Conservation (phyloP, 1,140 invertebrate species). For the Amyelois transitella region DNA sequence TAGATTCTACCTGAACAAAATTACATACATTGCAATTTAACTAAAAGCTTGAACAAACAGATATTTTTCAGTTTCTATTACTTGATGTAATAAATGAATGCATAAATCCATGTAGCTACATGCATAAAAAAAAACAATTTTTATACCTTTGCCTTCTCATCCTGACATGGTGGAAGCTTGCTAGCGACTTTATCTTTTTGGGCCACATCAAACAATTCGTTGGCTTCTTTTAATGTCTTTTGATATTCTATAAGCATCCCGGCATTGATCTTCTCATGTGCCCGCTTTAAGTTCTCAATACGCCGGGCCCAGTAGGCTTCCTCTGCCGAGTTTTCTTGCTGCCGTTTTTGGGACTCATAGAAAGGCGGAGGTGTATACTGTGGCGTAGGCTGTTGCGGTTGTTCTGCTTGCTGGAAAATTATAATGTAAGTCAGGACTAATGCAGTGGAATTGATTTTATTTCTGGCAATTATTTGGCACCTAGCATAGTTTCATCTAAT, state of each 20-base stretch:
- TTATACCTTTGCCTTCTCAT: conserved; percentile 66
- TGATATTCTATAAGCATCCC: conserved; percentile 60
- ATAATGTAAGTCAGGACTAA: no score
- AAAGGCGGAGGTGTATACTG: conserved; percentile 41
- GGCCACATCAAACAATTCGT: conserved; percentile 52
- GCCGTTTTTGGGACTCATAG: conserved; percentile 39
- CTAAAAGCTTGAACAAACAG: no score
- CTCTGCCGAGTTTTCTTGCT: conserved; percentile 49
- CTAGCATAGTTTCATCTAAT: no score
- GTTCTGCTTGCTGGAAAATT: conserved; percentile 45
- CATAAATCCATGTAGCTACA: no score
- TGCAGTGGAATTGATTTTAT: no score
- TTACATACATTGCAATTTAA: no score
- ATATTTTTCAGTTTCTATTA: no score
- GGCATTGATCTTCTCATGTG: conserved; percentile 61
- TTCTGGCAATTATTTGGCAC: no score
- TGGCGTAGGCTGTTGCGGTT: conserved; percentile 19
- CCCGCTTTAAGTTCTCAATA: conserved; percentile 56
- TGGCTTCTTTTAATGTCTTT: conserved; percentile 63
- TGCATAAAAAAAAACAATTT: no score
- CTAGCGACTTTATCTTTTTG: conserved; percentile 50
- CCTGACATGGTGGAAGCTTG: conserved; percentile 60
- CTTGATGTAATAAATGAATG: no score
- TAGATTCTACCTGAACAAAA: no score
- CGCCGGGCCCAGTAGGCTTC: conserved; percentile 62